Evolutionary conservation across 2,113 vertebrate genomes (phyloP), one percentile per base, ranked within the genome.

Genomic region (Odontophorus gujanensis): DNA sequence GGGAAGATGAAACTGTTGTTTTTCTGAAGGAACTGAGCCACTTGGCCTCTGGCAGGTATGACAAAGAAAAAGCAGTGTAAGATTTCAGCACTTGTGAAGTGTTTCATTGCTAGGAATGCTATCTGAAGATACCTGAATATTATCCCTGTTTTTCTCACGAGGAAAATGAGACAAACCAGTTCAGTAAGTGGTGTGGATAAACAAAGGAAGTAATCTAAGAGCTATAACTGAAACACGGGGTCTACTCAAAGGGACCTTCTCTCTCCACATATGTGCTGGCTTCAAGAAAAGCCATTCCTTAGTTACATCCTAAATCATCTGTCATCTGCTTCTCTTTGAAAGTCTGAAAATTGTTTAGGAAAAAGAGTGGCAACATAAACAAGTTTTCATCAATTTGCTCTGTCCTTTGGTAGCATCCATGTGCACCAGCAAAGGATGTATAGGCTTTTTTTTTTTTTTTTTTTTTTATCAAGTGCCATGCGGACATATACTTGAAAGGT

Each of bases 31-130:
- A 97, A 18, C 71, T 98, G 91, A 98, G 98, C 73, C 51, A 13
- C 47, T 92, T 87, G 77, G 93, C 97, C 53, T 90, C 81, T 38
- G 91, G 98, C 96, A 98, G 98, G 98, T 98, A 98, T 72, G 97
- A 62, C 36, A 91, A 51, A 83, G 68, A 86, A 34, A 43, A 5
- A 81, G n/a, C 48, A 58, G 58, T 45, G 5, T 83, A 57, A 66
- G 13, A 66, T 86, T 80, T 88, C n/a, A 78, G n/a, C 69, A 32
- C 13, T 88, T 66, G 20, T 51, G 5, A 86, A 89, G 65, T 53
- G 36, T n/a, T 80, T 90, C 94, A 14, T 43, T 77, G 45, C 62
- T 77, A 58, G 25, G 26, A 89, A 65, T 67, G 28, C 9, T 65
- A 55, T 61, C 13, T 13, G 59, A 51, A 85, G 21, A 55, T 78